These are phyloP conservation scores for Hozukius guyotensis DNA, from an alignment of 2,797 vertebrate genomes.

Conservation along the genomic window DNA sequence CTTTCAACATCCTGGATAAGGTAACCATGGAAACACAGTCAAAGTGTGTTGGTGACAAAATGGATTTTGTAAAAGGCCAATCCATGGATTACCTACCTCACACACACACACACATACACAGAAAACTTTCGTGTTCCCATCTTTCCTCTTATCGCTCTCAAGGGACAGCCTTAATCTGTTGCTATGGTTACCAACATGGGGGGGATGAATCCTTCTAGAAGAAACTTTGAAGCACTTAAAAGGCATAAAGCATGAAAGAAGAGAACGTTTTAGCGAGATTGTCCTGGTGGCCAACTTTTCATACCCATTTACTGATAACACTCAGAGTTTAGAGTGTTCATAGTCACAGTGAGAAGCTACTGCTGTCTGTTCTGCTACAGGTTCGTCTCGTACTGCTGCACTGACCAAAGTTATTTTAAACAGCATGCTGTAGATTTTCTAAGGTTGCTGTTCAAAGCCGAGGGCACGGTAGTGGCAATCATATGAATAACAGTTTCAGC, in stretches of 20 bases:
- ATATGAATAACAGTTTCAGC: slow-evolving; percentile 15
- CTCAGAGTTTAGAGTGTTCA: background rate
- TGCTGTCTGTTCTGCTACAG: background rate
- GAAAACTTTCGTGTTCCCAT: slow-evolving; percentile 4
- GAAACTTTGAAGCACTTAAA: slow-evolving; percentile 27
- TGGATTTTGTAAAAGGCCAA: slow-evolving; percentile 58
- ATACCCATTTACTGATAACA: background rate
- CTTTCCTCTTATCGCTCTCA: slow-evolving; percentile 18
- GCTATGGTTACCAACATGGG: slow-evolving; percentile 50
- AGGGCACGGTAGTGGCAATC: background rate
- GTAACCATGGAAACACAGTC: slow-evolving; percentile 74
- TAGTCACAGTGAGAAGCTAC: background rate
- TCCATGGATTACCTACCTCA: slow-evolving; percentile 39
- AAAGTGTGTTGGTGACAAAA: slow-evolving; percentile 67
- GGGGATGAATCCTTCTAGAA: background rate
- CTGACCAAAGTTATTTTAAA: background rate
- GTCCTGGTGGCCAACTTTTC: background rate
- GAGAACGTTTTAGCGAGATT: background rate
- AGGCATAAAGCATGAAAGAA: background rate
- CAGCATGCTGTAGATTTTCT: background rate
- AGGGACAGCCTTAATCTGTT: slow-evolving; percentile 63
- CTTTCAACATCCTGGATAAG: slow-evolving; percentile 35
- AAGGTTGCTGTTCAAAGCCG: background rate
- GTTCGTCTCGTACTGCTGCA: background rate
- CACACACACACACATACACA: background rate